Evolutionary conservation across 1,140 invertebrate genomes (phyloP).

Genomic region (Vanessa tameamea): DNA sequence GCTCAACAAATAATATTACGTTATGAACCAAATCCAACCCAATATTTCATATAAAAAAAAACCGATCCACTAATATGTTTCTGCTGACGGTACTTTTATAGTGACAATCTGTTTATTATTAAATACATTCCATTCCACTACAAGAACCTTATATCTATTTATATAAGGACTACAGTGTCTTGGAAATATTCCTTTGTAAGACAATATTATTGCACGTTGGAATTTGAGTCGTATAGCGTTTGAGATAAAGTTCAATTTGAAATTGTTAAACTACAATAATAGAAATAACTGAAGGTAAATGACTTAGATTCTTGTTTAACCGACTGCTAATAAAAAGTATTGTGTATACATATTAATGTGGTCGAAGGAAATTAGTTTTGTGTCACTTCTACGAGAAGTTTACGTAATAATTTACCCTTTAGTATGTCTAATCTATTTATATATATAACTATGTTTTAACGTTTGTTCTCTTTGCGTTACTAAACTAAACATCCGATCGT

Average conservation of each 20-base stretch:
- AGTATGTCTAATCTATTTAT: too few relatives aligned
- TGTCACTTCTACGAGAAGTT: too few relatives aligned
- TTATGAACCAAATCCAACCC: too few relatives aligned
- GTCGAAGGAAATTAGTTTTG: too few relatives aligned
- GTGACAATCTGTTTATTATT: slow-evolving; percentile 39
- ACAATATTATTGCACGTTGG: background rate
- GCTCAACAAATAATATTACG: too few relatives aligned
- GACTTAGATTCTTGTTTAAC: slow-evolving; percentile 1
- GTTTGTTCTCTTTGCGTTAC: too few relatives aligned
- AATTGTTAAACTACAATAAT: background rate
- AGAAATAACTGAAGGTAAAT: slow-evolving; percentile 1
- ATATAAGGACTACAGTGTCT: slow-evolving; percentile 21
- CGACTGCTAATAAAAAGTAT: background rate
- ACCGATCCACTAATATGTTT: background rate
- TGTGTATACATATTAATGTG: background rate
- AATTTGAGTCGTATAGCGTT: background rate
- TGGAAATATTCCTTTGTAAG: slow-evolving; percentile 5
- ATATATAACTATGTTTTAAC: too few relatives aligned
- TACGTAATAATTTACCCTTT: too few relatives aligned
- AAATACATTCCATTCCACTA: slow-evolving; percentile 29
- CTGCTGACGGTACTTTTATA: slow-evolving; percentile 14
- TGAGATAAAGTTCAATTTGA: background rate
- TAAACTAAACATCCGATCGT: too few relatives aligned
- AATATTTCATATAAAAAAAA: too few relatives aligned
- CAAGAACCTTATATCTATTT: slow-evolving; percentile 19